Conservation (phyloP, 2,888 invertebrate genomes). For the Salpingus planirostris region DNA sequence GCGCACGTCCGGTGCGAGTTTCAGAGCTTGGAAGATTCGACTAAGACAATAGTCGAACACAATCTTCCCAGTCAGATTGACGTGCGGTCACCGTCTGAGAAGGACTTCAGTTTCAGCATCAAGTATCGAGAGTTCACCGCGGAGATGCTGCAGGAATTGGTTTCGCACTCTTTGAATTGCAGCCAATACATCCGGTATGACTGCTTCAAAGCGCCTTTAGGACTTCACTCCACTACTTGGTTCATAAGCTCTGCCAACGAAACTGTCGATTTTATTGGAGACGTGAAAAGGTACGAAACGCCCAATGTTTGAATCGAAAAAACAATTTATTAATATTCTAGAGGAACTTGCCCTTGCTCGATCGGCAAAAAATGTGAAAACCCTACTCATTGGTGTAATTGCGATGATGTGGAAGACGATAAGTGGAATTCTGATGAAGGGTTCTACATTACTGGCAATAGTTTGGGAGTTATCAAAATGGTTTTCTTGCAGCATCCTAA, state of each 20-base stretch:
- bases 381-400: slow-evolving; percentile 78
- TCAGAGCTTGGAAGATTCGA: slow-evolving; percentile 74
- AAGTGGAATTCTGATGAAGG: slow-evolving; percentile 89
- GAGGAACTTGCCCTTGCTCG: slow-evolving; percentile 66
- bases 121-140: slow-evolving; percentile 83
- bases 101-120: slow-evolving; percentile 76
- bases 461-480: slow-evolving; percentile 85
- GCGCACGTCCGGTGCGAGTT: slow-evolving; percentile 90
- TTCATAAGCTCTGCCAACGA: slow-evolving; percentile 74
- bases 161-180: slow-evolving; percentile 82
- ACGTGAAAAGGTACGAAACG: slow-evolving; percentile 70
- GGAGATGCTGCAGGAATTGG: slow-evolving; percentile 84
- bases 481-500: slow-evolving; percentile 81
- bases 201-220: slow-evolving; percentile 80
- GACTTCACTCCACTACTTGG: slow-evolving; percentile 82
- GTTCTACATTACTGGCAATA: slow-evolving; percentile 66
- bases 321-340: too few relatives aligned
- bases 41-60: slow-evolving; percentile 84
- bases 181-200: slow-evolving; percentile 86
- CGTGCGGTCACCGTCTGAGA: slow-evolving; percentile 67
- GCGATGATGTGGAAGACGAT: slow-evolving; percentile 71
- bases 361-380: slow-evolving; percentile 76
- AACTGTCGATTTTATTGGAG: slow-evolving; percentile 72
- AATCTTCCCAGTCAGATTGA: slow-evolving; percentile 86
- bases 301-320: slow-evolving; percentile 6